phyloP scores from a whole-genome alignment of 2,888 invertebrate genomes.

The Tricholauxania praeusta region DNA sequence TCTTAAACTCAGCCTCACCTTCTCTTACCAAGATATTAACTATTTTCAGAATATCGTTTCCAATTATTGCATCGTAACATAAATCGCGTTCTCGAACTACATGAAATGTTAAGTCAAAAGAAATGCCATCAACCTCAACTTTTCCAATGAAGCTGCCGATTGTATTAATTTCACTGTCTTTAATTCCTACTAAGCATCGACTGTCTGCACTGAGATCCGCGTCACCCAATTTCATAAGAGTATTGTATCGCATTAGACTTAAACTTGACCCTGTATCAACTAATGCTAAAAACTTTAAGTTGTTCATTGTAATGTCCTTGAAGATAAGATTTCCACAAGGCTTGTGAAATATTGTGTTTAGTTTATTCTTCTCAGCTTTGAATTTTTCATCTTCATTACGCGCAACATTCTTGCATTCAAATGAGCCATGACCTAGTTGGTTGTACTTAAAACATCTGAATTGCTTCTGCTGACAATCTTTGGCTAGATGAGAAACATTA shows the following conservation, averaged over 20 bases:
- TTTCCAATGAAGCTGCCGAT: not conserved
- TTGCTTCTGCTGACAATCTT: not conserved
- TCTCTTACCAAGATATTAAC: not conserved
- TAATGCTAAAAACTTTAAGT: too few species aligned
- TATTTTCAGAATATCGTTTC: not conserved
- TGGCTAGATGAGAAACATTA: constrained; percentile 9
- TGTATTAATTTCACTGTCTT: not conserved
- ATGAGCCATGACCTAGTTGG: constrained; percentile 18
- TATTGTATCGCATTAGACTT: too few species aligned
- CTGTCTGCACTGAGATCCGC: too few species aligned
- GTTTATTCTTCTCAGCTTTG: not conserved
- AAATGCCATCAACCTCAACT: too few species aligned
- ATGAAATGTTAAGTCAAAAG: too few species aligned
- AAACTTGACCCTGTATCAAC: too few species aligned
- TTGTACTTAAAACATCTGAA: constrained; percentile 29
- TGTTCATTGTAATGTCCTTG: too few species aligned
- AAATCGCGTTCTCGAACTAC: too few species aligned
- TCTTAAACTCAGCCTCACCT: too few species aligned
- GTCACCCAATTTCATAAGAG: too few species aligned
- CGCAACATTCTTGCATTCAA: constrained; percentile 20
- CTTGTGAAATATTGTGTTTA: not conserved
- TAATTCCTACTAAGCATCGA: too few species aligned
- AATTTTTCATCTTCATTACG: not conserved
- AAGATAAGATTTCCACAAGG: constrained; percentile 27
- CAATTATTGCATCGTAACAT: too few species aligned